phyloP scores from a whole-genome alignment of 2,888 invertebrate species.

The Meliscaeva auricollis region DNA sequence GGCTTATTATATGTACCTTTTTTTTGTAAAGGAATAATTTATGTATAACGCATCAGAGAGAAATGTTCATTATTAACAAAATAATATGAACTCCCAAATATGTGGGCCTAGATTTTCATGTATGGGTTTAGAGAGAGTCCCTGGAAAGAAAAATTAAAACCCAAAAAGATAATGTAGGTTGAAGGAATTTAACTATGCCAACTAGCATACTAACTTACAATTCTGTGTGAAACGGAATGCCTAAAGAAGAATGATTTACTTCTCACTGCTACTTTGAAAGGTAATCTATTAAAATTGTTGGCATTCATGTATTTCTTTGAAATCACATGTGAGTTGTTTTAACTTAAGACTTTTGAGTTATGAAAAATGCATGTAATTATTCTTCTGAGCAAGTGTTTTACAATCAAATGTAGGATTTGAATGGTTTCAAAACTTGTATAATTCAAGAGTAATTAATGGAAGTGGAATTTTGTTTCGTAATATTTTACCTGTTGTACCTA shows the following conservation, averaged over 20 bases:
- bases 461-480: too few species aligned
- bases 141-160: neutral
- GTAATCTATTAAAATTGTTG: constrained; percentile 2
- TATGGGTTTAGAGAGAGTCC: neutral
- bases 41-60: constrained; percentile 18
- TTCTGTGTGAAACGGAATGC: constrained; percentile 5
- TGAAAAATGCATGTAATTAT: neutral
- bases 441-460: too few species aligned
- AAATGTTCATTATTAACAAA: constrained; percentile 36
- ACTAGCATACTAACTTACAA: too few species aligned
- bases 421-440: too few species aligned
- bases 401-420: neutral
- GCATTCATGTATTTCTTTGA: neutral
- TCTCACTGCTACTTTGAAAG: neutral
- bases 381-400: neutral
- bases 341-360: constrained; percentile 1
- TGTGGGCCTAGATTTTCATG: constrained; percentile 8
- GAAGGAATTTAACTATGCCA: neutral
- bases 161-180: neutral
- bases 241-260: constrained; percentile 3
- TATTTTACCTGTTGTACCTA: too few species aligned
- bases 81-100: constrained; percentile 37
- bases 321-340: constrained; percentile 6
- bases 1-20: constrained; percentile 36
- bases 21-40: constrained; percentile 5